phyloP scores from a whole-genome alignment of 2,888 invertebrate genomes.

The Zaprionus lineosus region DNA sequence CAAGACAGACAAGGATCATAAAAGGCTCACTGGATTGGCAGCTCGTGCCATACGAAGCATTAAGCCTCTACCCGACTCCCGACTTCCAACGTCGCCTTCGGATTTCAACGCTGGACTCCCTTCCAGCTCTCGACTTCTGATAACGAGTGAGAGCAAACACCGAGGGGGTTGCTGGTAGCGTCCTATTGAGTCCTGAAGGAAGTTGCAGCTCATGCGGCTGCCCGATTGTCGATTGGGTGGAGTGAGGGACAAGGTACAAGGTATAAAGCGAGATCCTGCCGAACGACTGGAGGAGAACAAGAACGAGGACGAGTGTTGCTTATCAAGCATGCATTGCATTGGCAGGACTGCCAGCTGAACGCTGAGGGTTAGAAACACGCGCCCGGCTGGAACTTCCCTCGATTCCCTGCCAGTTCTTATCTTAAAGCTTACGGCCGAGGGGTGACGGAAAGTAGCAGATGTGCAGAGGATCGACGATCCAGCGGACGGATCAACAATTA shows the following conservation, averaged over 20 bases:
- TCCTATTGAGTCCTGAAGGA: constrained; percentile 43
- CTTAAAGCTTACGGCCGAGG: constrained; percentile 63
- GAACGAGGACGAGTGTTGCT: constrained; percentile 36
- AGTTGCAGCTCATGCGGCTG: constrained; percentile 59
- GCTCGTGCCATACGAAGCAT: constrained; percentile 59
- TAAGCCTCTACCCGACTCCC: constrained; percentile 3
- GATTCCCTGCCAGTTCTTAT: constrained; percentile 53
- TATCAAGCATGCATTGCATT: constrained; percentile 61
- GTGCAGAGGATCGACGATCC: constrained; percentile 41
- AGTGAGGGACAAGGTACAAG: constrained; percentile 40
- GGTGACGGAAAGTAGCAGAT: constrained; percentile 69
- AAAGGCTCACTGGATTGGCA: constrained; percentile 24
- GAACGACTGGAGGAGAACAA: constrained; percentile 39
- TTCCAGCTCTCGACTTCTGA: constrained; percentile 3
- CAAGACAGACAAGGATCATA: constrained; percentile 26
- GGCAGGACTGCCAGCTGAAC: constrained; percentile 35
- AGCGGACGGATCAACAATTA: constrained; percentile 56
- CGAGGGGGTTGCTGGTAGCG: constrained; percentile 52
- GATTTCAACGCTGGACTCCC: too few species aligned
- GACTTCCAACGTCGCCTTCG: background rate
- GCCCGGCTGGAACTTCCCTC: constrained; percentile 2
- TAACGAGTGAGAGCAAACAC: background rate
- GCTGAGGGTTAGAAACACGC: constrained; percentile 58
- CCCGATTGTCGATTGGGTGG: constrained; percentile 7
- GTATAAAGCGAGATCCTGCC: constrained; percentile 66